These are phyloP conservation scores for Antennarius maculatus DNA, from an alignment of 2,797 vertebrate species.

Conservation along the genomic window DNA sequence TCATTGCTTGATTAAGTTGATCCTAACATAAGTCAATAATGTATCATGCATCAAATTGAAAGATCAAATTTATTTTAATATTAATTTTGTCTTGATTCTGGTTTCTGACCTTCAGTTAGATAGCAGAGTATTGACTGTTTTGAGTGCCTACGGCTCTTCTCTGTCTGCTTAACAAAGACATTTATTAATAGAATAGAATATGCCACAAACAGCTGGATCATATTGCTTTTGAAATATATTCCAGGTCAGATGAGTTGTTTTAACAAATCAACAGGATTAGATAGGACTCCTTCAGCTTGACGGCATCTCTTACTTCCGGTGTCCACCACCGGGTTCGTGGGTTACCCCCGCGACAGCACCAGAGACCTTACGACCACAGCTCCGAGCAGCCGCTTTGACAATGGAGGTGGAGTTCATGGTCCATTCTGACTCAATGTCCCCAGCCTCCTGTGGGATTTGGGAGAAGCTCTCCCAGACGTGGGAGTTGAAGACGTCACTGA, in stretches of 20 bases:
- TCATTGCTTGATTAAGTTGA: not conserved
- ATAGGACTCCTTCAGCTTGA: not conserved
- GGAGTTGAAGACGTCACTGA: too few relatives aligned
- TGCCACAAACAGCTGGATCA: not conserved
- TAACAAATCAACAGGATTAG: not conserved
- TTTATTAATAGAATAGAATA: constrained; percentile 30
- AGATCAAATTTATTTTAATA: constrained; percentile 13
- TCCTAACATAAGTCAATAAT: constrained; percentile 20
- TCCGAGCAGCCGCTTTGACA: constrained; percentile 8
- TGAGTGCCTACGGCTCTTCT: constrained; percentile 31
- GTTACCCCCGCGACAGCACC: too few relatives aligned
- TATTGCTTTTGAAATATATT: constrained; percentile 20
- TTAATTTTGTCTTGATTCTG: constrained; percentile 13
- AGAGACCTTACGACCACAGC: too few relatives aligned
- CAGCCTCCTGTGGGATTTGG: too few relatives aligned
- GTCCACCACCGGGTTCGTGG: too few relatives aligned
- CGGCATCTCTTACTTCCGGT: too few relatives aligned
- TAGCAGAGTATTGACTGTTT: constrained; percentile 25
- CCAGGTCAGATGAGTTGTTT: constrained; percentile 2
- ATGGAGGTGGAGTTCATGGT: too few relatives aligned
- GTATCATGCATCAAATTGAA: constrained; percentile 14
- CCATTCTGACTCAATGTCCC: too few relatives aligned
- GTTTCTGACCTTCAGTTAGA: constrained; percentile 28
- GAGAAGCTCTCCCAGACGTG: too few relatives aligned
- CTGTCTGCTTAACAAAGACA: constrained; percentile 18